phyloP scores from a whole-genome alignment of 2,113 vertebrate species.

The Vidua macroura region DNA sequence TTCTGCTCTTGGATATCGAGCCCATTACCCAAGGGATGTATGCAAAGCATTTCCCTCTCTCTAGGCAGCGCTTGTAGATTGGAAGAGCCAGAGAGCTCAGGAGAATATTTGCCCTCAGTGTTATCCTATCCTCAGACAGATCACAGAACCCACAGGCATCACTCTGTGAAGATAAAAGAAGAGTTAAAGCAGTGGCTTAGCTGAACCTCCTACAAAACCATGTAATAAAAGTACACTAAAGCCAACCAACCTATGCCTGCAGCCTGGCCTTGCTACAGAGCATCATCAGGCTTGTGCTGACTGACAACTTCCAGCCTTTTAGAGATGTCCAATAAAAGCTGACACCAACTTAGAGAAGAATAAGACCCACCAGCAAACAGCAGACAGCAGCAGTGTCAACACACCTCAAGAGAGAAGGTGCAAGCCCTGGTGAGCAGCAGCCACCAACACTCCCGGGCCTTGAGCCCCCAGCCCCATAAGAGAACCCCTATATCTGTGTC shows the following conservation, averaged over 20 bases:
- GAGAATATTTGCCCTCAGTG: not conserved
- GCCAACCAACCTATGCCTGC: not conserved
- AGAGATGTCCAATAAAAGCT: not conserved
- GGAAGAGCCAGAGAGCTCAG: not conserved
- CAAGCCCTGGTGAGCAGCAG: not conserved
- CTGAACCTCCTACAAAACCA: not conserved
- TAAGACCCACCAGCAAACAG: not conserved
- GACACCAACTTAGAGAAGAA: not conserved
- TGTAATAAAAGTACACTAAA: not conserved
- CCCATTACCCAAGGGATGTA: not conserved
- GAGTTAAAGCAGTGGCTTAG: not conserved
- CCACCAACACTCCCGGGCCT: not conserved
- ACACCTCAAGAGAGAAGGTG: not conserved
- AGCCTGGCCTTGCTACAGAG: not conserved
- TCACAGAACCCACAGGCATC: not conserved
- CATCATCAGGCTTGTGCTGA: not conserved
- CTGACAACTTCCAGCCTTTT: not conserved
- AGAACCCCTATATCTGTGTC: rapidly evolving
- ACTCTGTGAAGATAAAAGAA: not conserved
- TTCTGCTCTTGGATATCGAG: not conserved
- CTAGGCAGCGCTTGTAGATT: not conserved
- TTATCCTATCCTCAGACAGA: not conserved
- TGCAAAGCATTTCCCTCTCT: not conserved
- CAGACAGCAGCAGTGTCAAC: not conserved
- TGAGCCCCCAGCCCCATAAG: rapidly evolving